These are phyloP conservation scores for Amphipoea lucens DNA, from an alignment of 2,888 invertebrate species.

Conservation along the genomic window DNA sequence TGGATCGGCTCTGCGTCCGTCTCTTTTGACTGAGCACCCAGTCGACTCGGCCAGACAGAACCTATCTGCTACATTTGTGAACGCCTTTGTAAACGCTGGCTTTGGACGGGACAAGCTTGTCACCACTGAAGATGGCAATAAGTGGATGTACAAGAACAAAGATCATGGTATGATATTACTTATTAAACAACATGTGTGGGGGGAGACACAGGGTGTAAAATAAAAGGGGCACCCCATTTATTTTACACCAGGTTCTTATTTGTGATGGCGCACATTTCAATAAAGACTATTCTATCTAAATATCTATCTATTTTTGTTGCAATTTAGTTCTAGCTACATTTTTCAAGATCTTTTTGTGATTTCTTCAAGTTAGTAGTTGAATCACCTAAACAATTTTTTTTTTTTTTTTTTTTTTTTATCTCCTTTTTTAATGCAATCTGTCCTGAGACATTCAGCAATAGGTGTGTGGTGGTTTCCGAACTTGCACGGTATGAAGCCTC, in stretches of 20 bases:
- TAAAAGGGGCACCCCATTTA: not conserved
- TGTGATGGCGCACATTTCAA: not conserved
- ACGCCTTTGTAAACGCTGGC: conserved; percentile 99
- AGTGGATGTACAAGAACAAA: conserved; percentile 99
- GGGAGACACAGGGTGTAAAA: not conserved
- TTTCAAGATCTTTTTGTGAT: not conserved
- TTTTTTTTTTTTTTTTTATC: too few relatives aligned
- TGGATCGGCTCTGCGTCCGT: conserved; percentile 91
- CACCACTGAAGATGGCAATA: conserved; percentile 95
- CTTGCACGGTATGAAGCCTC: too few relatives aligned
- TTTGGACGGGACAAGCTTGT: conserved; percentile 99
- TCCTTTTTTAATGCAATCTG: too few relatives aligned
- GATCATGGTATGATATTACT: conserved; percentile 92
- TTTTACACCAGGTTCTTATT: not conserved
- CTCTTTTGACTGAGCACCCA: conserved; percentile 93
- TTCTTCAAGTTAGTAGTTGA: not conserved
- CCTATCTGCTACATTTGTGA: conserved; percentile 99
- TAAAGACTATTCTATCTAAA: too few relatives aligned
- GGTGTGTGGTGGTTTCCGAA: too few relatives aligned
- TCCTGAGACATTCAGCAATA: too few relatives aligned
- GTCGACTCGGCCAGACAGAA: conserved; percentile 99
- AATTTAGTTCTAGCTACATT: not conserved
- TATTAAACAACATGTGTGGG: not conserved
- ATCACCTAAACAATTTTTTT: not conserved
- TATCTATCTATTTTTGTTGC: not conserved